Evolutionary conservation across 2,797 vertebrate species (phyloP).

Genomic region (Hemibagrus guttatus): DNA sequence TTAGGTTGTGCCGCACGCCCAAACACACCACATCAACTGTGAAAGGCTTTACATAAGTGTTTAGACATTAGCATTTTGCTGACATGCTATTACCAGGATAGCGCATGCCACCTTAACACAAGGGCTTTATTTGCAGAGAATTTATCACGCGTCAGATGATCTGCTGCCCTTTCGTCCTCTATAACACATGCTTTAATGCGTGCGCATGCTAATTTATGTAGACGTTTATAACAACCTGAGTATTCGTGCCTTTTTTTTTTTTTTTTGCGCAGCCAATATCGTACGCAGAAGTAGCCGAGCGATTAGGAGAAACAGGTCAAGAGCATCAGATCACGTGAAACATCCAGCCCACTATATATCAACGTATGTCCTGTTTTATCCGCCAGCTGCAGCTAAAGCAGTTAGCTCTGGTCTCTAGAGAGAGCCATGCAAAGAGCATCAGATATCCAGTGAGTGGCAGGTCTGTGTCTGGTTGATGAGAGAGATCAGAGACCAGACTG

Average conservation of each 20-base stretch:
- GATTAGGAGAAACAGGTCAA: neutral
- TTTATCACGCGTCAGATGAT: neutral
- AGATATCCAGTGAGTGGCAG: neutral
- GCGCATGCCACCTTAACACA: too few species aligned
- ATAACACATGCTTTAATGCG: neutral
- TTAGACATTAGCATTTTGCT: slow-evolving; percentile 33
- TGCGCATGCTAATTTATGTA: neutral
- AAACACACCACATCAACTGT: slow-evolving; percentile 22
- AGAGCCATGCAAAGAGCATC: neutral
- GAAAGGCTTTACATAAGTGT: slow-evolving; percentile 23
- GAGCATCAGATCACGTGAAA: neutral
- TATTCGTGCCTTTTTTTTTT: too few species aligned
- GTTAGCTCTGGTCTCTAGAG: neutral
- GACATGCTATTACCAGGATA: neutral
- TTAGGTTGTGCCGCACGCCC: slow-evolving; percentile 24
- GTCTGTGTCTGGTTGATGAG: neutral
- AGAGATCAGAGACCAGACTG: neutral
- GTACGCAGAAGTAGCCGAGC: neutral
- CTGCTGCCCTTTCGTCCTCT: neutral
- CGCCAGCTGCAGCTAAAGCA: neutral
- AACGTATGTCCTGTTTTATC: neutral
- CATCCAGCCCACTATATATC: neutral
- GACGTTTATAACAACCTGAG: too few species aligned
- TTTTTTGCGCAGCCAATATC: neutral
- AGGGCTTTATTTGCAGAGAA: neutral